Conservation (phyloP, 2,113 vertebrate species). For the Archocentrus centrarchus region DNA sequence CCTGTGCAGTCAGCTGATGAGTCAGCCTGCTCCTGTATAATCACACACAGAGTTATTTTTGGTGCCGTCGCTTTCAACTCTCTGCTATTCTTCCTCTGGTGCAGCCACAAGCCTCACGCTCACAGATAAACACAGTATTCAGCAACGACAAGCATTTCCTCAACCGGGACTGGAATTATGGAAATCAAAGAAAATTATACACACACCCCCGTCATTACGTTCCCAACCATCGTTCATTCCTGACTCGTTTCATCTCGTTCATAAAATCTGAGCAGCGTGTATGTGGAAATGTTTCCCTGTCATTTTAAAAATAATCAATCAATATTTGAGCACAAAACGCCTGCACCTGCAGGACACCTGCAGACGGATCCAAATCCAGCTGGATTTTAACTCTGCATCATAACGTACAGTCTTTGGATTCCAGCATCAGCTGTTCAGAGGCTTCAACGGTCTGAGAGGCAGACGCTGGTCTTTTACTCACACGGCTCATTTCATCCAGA, state of each 20-base stretch:
- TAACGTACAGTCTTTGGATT: neutral
- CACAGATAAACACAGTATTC: neutral
- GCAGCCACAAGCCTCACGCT: neutral
- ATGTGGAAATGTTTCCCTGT: neutral
- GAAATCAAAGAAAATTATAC: slow-evolving; percentile 12
- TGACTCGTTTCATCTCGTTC: neutral
- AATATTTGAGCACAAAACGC: neutral
- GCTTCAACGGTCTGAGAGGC: neutral
- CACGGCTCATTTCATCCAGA: neutral
- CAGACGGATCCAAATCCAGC: neutral
- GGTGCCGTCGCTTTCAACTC: neutral
- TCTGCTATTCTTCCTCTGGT: neutral
- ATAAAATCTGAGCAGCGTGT: neutral
- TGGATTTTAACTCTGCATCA: neutral
- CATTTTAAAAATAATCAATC: neutral
- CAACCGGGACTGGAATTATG: neutral
- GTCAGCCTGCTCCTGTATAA: slow-evolving; percentile 22
- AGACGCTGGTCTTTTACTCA: fast-evolving
- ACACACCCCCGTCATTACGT: neutral
- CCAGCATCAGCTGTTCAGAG: neutral
- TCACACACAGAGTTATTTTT: slow-evolving; percentile 26
- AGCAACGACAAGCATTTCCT: neutral
- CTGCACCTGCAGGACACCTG: slow-evolving; percentile 23
- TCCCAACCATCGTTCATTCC: neutral
- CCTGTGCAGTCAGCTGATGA: neutral